Evolutionary conservation across 1,140 invertebrate species (phyloP).

Genomic region (Musca vetustissima): DNA sequence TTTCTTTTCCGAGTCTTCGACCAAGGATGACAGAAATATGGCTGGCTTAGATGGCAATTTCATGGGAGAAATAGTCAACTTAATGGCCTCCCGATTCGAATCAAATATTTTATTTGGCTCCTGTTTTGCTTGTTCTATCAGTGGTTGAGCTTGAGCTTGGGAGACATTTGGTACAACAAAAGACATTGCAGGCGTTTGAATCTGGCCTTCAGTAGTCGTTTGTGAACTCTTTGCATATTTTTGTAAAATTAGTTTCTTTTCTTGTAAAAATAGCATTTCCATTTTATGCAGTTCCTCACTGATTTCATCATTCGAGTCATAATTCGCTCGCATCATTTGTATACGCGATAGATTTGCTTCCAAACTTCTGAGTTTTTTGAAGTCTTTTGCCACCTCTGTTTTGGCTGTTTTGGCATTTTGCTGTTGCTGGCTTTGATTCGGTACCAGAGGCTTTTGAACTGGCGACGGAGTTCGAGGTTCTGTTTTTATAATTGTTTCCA

Average conservation of each 20-base stretch:
- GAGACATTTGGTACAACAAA: neutral
- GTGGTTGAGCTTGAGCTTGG: conserved; percentile 26
- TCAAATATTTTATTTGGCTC: conserved; percentile 47
- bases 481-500: neutral
- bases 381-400: conserved; percentile 32
- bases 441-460: neutral
- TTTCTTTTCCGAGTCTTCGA: conserved; percentile 4
- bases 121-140: neutral
- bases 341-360: conserved; percentile 49
- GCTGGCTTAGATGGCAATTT: conserved; percentile 45
- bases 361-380: conserved; percentile 45
- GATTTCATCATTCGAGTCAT: conserved; percentile 48
- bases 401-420: conserved; percentile 1
- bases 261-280: conserved; percentile 47
- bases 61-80: conserved; percentile 46
- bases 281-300: conserved; percentile 50
- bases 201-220: conserved; percentile 14
- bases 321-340: conserved; percentile 52
- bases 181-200: neutral
- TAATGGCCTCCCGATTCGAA: conserved; percentile 50
- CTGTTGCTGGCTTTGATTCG: neutral
- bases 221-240: conserved; percentile 45
- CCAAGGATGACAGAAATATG: conserved; percentile 37
- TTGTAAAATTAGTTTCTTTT: conserved; percentile 49
- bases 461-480: conserved; percentile 11